Evolutionary conservation across 2,888 invertebrate species (phyloP).

Genomic region (Drosophila histrio): DNA sequence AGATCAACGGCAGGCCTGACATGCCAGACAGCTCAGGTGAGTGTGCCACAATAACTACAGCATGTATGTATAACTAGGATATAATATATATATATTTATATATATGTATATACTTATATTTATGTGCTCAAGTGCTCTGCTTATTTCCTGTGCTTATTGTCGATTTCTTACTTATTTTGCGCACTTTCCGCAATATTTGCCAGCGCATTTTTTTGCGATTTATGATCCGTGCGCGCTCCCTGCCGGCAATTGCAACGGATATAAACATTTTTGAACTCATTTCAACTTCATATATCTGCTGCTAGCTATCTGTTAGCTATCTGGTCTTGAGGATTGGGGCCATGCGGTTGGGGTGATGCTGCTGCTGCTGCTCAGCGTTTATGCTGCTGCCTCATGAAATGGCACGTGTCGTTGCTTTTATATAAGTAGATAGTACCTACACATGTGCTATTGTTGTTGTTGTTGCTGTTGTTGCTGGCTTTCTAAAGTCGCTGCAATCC

Average conservation of each 20-base stretch:
- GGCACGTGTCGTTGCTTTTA: constrained; percentile 70
- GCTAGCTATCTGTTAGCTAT: constrained; percentile 23
- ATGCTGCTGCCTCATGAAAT: constrained; percentile 67
- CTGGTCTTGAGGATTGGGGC: constrained; percentile 22
- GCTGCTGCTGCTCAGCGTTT: constrained; percentile 35
- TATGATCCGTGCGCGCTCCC: constrained; percentile 65
- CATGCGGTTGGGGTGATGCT: constrained; percentile 4
- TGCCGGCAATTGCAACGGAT: constrained; percentile 76
- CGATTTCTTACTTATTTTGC: constrained; percentile 73
- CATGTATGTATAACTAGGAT: constrained; percentile 3
- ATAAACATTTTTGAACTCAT: constrained; percentile 80
- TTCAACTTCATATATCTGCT: constrained; percentile 59
- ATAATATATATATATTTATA: not conserved
- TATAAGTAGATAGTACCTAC: constrained; percentile 26
- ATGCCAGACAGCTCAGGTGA: constrained; percentile 1
- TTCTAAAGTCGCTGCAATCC: constrained; percentile 70
- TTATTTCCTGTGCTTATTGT: constrained; percentile 77
- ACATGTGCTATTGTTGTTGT: constrained; percentile 5
- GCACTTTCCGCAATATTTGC: constrained; percentile 76
- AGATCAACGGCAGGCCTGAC: constrained; percentile 26
- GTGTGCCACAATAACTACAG: not conserved
- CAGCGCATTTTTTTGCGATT: constrained; percentile 66
- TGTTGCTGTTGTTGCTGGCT: constrained; percentile 40
- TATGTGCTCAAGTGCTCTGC: constrained; percentile 48
- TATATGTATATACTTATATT: constrained; percentile 20